These are phyloP conservation scores for Todus mexicanus DNA, from an alignment of 2,797 vertebrate genomes.

Conservation along the genomic window DNA sequence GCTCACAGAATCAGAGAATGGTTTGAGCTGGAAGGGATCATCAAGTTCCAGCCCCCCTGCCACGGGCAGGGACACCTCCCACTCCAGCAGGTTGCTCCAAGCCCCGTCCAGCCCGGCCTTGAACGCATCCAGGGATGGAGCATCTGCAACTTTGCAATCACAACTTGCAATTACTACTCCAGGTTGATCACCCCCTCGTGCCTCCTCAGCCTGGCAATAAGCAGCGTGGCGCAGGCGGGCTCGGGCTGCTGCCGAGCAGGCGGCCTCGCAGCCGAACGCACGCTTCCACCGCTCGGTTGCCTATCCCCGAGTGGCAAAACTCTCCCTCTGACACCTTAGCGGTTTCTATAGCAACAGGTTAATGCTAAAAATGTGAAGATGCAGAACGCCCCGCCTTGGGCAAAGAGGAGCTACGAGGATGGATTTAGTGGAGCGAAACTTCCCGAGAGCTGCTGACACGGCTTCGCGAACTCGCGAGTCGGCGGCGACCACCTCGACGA, in stretches of 20 bases:
- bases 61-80: not conserved
- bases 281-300: not conserved
- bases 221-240: not conserved
- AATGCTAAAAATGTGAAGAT: constrained; percentile 43
- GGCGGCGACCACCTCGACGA: not conserved
- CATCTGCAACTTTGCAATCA: too few species aligned
- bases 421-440: constrained; percentile 21
- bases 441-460: not conserved
- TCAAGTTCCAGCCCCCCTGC: not conserved
- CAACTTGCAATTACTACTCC: not conserved
- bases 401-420: constrained; percentile 1
- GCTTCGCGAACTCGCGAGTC: not conserved
- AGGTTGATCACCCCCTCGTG: not conserved
- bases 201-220: not conserved
- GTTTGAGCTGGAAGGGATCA: not conserved
- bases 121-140: not conserved
- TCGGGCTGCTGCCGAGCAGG: not conserved
- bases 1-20: not conserved
- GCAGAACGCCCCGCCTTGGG: constrained; percentile 26
- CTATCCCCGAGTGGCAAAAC: constrained; percentile 19
- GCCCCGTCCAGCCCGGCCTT: not conserved
- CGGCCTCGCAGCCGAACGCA: not conserved
- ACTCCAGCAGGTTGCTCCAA: not conserved
- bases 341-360: constrained; percentile 66
- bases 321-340: constrained; percentile 29